phyloP scores from a whole-genome alignment of 1,140 invertebrate species.

The Drosophila kanapiae region DNA sequence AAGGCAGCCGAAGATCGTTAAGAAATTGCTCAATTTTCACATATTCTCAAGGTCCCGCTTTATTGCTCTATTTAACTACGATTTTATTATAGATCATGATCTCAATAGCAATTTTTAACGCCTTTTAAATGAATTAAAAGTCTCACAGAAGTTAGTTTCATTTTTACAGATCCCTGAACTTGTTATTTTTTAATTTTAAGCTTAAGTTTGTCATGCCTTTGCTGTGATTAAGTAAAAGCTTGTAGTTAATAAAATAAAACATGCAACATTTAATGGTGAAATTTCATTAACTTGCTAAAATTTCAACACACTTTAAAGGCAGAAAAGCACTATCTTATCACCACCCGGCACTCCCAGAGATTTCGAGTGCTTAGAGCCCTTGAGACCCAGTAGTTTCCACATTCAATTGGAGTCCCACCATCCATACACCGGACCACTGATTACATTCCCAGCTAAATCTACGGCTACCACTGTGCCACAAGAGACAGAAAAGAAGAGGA shows the following conservation, averaged over 20 bases:
- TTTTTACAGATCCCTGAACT: not conserved
- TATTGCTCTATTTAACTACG: constrained; percentile 11
- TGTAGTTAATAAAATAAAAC: not conserved
- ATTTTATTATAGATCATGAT: constrained; percentile 3
- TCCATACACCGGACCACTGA: not conserved
- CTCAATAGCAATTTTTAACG: not conserved
- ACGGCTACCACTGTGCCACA: constrained; percentile 28
- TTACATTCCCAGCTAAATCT: constrained; percentile 3
- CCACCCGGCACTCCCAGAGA: not conserved
- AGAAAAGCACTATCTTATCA: constrained; percentile 30
- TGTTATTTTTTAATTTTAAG: not conserved
- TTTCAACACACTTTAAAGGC: constrained; percentile 16
- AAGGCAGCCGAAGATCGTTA: not conserved
- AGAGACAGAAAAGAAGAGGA: constrained; percentile 19
- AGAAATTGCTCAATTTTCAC: constrained; percentile 21
- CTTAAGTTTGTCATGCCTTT: not conserved
- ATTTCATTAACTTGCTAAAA: constrained; percentile 1
- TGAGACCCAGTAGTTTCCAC: constrained; percentile 4
- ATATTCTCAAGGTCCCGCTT: constrained; percentile 6
- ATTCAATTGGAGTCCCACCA: constrained; percentile 6
- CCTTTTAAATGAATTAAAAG: not conserved
- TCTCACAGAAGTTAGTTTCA: not conserved
- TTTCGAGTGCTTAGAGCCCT: constrained; percentile 6
- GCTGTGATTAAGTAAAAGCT: not conserved
- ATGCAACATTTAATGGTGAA: not conserved